These are phyloP conservation scores for Myrmecophaga tridactyla DNA, from an alignment of 2,113 vertebrate species.

Conservation along the genomic window DNA sequence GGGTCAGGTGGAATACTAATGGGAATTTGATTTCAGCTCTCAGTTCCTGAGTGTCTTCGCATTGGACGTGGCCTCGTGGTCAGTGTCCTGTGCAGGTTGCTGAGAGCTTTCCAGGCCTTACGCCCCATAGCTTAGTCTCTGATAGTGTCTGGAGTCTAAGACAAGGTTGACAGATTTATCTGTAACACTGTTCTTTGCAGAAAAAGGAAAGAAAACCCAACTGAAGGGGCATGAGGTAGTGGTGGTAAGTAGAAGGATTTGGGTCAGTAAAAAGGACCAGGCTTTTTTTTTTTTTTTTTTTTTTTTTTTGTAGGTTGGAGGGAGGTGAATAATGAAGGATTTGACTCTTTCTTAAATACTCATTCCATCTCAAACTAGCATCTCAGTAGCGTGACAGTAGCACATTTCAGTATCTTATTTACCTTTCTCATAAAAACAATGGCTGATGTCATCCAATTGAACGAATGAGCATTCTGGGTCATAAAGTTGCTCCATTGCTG, in stretches of 20 bases:
- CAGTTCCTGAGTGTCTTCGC: background rate
- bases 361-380: background rate
- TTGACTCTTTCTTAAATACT: background rate
- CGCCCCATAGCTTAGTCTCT: background rate
- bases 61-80: background rate
- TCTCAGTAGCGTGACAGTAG: background rate
- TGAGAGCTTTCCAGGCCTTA: background rate
- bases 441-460: background rate
- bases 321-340: background rate
- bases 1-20: background rate
- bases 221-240: background rate
- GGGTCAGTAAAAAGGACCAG: background rate
- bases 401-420: constrained; percentile 11
- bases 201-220: background rate
- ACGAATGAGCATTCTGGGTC: background rate
- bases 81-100: background rate
- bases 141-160: background rate
- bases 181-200: background rate
- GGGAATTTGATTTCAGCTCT: background rate
- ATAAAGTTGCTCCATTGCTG: background rate
- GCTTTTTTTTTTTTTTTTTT: background rate
- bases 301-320: background rate
- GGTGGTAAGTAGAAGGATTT: background rate
- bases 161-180: background rate
- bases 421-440: constrained; percentile 47